phyloP scores from a whole-genome alignment of 2,797 vertebrate species.

The Diplodus puntazzo region DNA sequence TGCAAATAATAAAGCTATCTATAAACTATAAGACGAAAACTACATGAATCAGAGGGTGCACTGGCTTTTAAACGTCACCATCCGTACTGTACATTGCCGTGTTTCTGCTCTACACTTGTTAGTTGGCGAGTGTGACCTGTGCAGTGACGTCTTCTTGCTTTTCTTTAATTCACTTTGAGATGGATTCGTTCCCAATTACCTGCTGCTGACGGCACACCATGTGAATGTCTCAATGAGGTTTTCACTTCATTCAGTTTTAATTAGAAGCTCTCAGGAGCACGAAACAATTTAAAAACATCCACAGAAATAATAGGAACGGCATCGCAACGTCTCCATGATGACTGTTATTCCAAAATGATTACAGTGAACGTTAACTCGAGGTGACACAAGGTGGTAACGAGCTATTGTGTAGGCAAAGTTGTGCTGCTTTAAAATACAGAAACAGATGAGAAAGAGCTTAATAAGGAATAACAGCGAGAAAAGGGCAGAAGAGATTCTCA shows the following conservation, averaged over 20 bases:
- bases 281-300: neutral
- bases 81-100: neutral
- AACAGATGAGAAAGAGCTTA: neutral
- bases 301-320: neutral
- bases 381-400: neutral
- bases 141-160: neutral
- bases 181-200: constrained; percentile 1
- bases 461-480: neutral
- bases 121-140: neutral
- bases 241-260: constrained; percentile 18
- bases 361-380: neutral
- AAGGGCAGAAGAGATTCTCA: neutral
- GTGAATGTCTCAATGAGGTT: neutral
- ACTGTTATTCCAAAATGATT: neutral
- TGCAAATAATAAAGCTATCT: neutral
- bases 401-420: neutral
- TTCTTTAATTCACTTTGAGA: constrained; percentile 7
- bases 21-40: neutral
- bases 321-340: neutral
- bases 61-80: constrained; percentile 15
- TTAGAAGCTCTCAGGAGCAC: neutral
- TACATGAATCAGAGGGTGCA: neutral
- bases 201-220: constrained; percentile 14
- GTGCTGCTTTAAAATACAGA: constrained; percentile 4
- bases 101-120: neutral